Percentiles rank a stretch among this genome's conserved stretches.
These are phyloP conservation scores for Tarsius wallacei DNA, from an alignment of 2,797 vertebrate species.

Conservation along the genomic window DNA sequence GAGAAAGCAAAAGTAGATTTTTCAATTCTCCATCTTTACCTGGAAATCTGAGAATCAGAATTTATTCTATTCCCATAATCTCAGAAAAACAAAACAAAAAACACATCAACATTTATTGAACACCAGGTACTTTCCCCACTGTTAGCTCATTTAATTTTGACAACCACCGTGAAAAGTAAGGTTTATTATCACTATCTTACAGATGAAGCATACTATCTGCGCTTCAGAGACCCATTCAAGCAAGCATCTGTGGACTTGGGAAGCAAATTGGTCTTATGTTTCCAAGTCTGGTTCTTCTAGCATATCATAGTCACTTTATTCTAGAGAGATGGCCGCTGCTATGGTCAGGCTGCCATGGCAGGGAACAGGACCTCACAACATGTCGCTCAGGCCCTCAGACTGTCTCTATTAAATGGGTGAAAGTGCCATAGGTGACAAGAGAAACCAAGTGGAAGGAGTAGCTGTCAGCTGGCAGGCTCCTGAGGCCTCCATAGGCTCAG, in stretches of 20 bases:
- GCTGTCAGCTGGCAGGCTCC: background rate
- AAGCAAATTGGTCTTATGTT: background rate
- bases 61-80: background rate
- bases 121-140: background rate
- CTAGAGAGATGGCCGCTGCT: background rate
- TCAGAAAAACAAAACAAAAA: background rate
- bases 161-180: background rate
- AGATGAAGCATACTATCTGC: background rate
- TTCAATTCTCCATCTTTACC: background rate
- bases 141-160: background rate
- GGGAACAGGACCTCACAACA: too few species aligned
- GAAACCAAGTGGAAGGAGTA: background rate
- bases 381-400: background rate
- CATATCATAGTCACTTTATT: background rate
- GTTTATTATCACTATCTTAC: background rate
- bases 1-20: background rate
- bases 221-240: background rate
- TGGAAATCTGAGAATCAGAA: constrained; percentile 1
- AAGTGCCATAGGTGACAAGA: background rate
- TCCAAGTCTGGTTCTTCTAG: background rate
- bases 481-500: background rate
- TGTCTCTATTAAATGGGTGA: background rate
- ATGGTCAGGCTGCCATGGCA: background rate
- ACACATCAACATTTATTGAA: background rate
- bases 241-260: background rate